Base-by-base conservation (phyloP, 2,888 invertebrate species). In the Pammene aurita region DNA sequence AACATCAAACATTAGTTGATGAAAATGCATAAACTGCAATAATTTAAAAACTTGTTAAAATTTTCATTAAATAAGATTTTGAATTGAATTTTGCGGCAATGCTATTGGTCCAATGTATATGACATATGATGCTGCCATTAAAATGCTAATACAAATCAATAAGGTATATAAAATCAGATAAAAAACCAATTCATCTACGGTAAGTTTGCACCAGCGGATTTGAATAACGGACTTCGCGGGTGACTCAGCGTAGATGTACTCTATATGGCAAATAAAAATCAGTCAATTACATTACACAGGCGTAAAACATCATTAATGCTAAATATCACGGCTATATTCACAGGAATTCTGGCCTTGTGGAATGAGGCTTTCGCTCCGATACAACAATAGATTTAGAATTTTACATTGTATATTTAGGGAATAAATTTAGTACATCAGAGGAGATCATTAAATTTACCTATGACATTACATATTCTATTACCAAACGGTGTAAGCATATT, bases 371-470 rank as follows among this genome's bases (percentile, higher is more conserved):
- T 18, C 13, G 7, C 42, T 9, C 16, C 42, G 26, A 44, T 38
- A 62, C 10, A 26, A 41, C n/a, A 62, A 62, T 41, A 18, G 16
- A 42, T 38, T 46, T 46, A 48, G 16, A 35, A 48, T 16, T 46
- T 46, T 48, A 58, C 44, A 61, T 35, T 16, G 16, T n/a, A 62
- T 52, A 62, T 18, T 13, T 62, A 50, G 48, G 18, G 18, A 61
- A 50, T 14, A 13, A 50, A 10, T 48, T 48, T 48, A 50, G 35
- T 61, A 38, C 48, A 50, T 62, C 5, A 52, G 18, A 62, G n/a
- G 50, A 62, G 62, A 62, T 62, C 62, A 62, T 50, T 61, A 34
- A 46, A 38, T 50, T 18, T 34, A 62, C 18, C 1, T 44, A 44
- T n/a, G 41, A n/a, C 44, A 58, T 55, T 55, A 26, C 11, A 55